Conservation (phyloP, 2,797 vertebrate species). For the Momotus momota region DNA sequence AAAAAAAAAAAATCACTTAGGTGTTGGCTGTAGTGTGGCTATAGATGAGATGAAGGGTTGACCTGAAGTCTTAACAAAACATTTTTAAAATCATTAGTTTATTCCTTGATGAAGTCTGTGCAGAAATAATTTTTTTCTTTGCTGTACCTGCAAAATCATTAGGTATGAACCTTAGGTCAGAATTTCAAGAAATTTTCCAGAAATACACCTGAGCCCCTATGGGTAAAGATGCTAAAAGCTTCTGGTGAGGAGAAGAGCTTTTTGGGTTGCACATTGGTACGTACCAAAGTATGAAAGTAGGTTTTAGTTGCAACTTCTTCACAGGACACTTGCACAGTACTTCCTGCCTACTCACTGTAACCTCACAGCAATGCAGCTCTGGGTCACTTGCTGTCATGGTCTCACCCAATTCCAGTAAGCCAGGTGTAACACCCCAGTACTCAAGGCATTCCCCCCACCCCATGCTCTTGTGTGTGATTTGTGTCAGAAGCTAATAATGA, state of each 20-base stretch:
- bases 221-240: background rate
- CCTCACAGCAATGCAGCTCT: background rate
- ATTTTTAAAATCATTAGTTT: background rate
- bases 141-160: background rate
- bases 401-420: background rate
- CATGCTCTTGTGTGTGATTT: background rate
- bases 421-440: background rate
- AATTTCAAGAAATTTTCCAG: background rate
- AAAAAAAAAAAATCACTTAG: background rate
- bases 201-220: background rate
- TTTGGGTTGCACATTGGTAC: background rate
- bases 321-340: background rate
- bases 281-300: background rate
- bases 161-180: background rate
- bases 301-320: background rate
- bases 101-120: background rate
- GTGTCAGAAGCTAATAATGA: background rate
- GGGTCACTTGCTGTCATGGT: background rate
- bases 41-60: background rate
- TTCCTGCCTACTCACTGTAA: background rate
- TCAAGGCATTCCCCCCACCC: background rate
- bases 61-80: background rate
- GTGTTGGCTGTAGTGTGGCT: background rate
- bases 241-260: background rate
- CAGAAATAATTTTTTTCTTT: background rate